Evolutionary conservation across 2,888 invertebrate species (phyloP).

Genomic region (Acanthosoma haemorrhoidale): DNA sequence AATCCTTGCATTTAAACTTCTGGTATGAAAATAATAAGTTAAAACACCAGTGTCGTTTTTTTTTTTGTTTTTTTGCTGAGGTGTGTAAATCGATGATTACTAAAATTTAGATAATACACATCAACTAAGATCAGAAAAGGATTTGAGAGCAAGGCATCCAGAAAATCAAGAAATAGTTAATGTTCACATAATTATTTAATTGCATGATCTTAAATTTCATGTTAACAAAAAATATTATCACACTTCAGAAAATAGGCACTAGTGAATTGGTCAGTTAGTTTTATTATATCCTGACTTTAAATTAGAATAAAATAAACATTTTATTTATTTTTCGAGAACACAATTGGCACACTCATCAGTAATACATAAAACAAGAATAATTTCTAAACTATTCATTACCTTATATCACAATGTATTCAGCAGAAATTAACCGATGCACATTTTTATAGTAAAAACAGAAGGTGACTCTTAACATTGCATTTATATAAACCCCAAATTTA

Average conservation of each 20-base stretch:
- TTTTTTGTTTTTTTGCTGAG: too few relatives aligned
- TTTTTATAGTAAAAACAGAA: neutral
- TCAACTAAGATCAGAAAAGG: too few relatives aligned
- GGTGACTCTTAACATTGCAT: too few relatives aligned
- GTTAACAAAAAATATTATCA: conserved; percentile 3
- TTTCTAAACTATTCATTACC: neutral
- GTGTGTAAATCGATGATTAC: too few relatives aligned
- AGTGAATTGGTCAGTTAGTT: conserved; percentile 22
- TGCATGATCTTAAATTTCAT: neutral
- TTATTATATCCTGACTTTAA: conserved; percentile 14
- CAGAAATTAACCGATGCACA: neutral
- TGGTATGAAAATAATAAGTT: too few relatives aligned
- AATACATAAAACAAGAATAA: neutral
- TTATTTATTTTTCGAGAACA: conserved; percentile 13
- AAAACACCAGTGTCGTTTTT: too few relatives aligned
- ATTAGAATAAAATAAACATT: conserved; percentile 16
- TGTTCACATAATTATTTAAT: conserved; percentile 3
- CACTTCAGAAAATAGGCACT: conserved; percentile 15
- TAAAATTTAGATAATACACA: too few relatives aligned
- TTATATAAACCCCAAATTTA: too few relatives aligned
- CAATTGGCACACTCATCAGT: conserved; percentile 10
- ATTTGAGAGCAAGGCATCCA: neutral
- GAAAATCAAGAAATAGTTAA: conserved; percentile 11
- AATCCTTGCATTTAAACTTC: too few relatives aligned
- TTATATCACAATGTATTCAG: conserved; percentile 2